Evolutionary conservation across 2,113 vertebrate genomes (phyloP).

Genomic region (Artemisiospiza belli): DNA sequence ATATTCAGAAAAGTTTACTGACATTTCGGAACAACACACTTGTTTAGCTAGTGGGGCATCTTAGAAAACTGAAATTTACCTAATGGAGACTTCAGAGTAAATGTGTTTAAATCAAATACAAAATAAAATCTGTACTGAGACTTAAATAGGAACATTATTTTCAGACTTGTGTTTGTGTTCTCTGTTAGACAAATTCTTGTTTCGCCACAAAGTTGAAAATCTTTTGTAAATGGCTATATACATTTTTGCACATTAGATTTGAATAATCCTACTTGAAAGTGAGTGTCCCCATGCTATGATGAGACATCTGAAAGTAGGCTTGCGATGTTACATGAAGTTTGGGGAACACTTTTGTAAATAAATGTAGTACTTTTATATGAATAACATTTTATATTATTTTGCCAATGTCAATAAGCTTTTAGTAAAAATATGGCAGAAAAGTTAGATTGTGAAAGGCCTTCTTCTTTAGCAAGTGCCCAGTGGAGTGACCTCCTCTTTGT

Average conservation of each 20-base stretch:
- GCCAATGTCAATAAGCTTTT: not conserved
- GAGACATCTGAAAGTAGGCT: not conserved
- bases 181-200: not conserved
- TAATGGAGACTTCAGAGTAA: not conserved
- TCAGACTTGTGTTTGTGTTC: not conserved
- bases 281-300: not conserved
- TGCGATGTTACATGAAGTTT: not conserved
- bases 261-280: not conserved
- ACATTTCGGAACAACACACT: not conserved
- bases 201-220: not conserved
- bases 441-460: not conserved
- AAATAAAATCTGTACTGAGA: not conserved
- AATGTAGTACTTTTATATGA: not conserved
- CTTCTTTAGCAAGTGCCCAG: not conserved
- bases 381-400: not conserved
- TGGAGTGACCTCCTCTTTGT: not conserved
- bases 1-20: not conserved
- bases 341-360: not conserved
- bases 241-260: not conserved
- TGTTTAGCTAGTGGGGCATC: not conserved
- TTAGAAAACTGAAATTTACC: not conserved
- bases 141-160: not conserved
- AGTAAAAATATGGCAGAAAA: not conserved
- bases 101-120: not conserved
- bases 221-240: not conserved